Conservation (phyloP, 2,113 vertebrate species). For the Tursiops truncatus region DNA sequence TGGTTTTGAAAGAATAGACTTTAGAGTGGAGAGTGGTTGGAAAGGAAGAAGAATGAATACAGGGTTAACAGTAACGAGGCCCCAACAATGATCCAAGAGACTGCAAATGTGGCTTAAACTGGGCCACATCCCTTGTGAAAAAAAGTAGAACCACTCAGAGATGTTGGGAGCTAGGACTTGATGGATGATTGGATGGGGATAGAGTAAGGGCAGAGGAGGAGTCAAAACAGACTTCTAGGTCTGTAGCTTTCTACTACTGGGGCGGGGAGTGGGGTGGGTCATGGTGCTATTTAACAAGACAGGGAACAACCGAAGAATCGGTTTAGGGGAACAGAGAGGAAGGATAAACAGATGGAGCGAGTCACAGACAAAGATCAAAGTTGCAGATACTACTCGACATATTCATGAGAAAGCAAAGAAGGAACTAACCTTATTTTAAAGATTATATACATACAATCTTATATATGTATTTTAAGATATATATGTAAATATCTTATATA, state of each 20-base stretch:
- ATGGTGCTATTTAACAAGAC: not conserved
- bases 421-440: not conserved
- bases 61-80: not conserved
- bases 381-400: not conserved
- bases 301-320: not conserved
- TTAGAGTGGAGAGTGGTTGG: not conserved
- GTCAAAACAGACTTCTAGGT: not conserved
- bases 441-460: not conserved
- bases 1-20: not conserved
- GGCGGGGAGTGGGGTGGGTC: not conserved
- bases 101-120: not conserved
- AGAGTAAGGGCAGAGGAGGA: not conserved
- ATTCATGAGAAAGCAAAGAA: slow-evolving; percentile 11
- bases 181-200: not conserved
- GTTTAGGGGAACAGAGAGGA: not conserved
- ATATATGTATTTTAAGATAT: not conserved
- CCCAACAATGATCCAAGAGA: not conserved
- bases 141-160: not conserved
- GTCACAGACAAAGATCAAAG: not conserved
- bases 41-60: not conserved
- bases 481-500: not conserved
- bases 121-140: not conserved
- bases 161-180: not conserved
- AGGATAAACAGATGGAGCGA: not conserved
- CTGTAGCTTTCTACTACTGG: not conserved